These are phyloP conservation scores for Crepidodera aurea DNA, from an alignment of 2,888 invertebrate genomes.

Conservation along the genomic window DNA sequence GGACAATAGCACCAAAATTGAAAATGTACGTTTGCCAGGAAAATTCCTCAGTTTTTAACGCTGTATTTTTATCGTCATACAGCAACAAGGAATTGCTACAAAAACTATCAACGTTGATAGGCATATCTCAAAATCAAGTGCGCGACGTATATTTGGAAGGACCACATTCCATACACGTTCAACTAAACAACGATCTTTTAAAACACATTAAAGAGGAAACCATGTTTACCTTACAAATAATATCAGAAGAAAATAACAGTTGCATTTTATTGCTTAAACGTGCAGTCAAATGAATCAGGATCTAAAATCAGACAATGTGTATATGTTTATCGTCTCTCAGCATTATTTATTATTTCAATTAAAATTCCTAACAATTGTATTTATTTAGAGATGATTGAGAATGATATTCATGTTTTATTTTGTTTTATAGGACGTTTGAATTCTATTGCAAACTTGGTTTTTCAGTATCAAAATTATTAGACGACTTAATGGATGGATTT, in stretches of 20 bases:
- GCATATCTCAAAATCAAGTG: constrained; percentile 57
- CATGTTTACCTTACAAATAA: constrained; percentile 71
- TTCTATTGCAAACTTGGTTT: too few relatives aligned
- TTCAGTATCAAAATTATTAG: too few relatives aligned
- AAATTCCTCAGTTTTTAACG: constrained; percentile 75
- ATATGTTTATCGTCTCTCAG: too few relatives aligned
- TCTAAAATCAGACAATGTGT: background rate
- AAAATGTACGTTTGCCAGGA: constrained; percentile 85
- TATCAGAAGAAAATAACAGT: constrained; percentile 60
- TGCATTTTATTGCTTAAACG: constrained; percentile 62
- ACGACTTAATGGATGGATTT: too few relatives aligned
- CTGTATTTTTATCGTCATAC: constrained; percentile 78
- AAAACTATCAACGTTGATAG: constrained; percentile 71
- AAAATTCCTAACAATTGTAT: too few relatives aligned
- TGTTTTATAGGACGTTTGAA: too few relatives aligned
- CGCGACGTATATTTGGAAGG: constrained; percentile 78
- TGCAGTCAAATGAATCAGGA: constrained; percentile 41
- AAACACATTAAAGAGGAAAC: constrained; percentile 83
- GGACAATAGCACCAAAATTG: constrained; percentile 76
- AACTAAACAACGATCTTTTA: constrained; percentile 85
- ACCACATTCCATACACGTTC: constrained; percentile 84
- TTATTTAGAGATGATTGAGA: too few relatives aligned
- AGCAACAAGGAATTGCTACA: constrained; percentile 71
- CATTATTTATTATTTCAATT: too few relatives aligned
- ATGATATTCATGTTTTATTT: too few relatives aligned